A percentile compares a stretch with the other conserved stretches of the same genome.
Conservation (phyloP, 2,797 vertebrate genomes). For the Chiloscyllium punctatum region DNA sequence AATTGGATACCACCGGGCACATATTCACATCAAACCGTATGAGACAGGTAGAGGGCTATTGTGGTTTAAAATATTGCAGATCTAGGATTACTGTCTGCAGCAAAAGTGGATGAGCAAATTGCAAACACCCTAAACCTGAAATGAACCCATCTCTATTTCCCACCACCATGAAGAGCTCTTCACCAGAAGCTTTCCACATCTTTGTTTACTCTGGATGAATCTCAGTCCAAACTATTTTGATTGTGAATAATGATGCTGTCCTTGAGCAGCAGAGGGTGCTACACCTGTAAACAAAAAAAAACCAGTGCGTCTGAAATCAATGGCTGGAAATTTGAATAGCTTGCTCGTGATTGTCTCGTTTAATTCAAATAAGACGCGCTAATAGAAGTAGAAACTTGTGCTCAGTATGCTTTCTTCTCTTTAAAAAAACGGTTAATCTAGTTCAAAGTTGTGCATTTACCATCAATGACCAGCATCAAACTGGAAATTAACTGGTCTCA, state of each 20-base stretch:
- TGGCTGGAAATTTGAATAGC: neutral
- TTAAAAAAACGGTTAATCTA: neutral
- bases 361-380: neutral
- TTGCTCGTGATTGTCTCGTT: neutral
- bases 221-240: neutral
- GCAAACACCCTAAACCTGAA: neutral
- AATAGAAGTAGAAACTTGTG: neutral
- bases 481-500: neutral
- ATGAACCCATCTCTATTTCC: neutral
- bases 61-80: neutral
- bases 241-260: neutral
- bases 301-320: neutral
- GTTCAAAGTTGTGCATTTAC: neutral
- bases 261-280: neutral
- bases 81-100: neutral
- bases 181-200: neutral
- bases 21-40: neutral
- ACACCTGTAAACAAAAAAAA: neutral
- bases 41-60: neutral
- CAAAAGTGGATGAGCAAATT: neutral
- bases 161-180: neutral
- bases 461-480: neutral
- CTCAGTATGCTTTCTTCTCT: neutral
- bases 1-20: neutral
- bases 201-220: neutral